Base-by-base conservation (phyloP, 1,140 invertebrate species). In the Sipha flava region DNA sequence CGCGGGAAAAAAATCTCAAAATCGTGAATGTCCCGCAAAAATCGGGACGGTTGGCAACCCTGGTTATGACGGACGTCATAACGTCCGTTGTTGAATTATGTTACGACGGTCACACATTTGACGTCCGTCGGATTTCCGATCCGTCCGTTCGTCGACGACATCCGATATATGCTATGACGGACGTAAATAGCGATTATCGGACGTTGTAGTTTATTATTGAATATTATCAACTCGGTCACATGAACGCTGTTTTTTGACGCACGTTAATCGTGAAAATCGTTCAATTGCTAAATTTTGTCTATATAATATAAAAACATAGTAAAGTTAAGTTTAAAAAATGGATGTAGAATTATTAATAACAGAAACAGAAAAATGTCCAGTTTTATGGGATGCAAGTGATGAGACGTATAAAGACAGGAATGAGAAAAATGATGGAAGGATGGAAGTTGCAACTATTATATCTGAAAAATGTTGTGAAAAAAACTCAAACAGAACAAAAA, bases 341-440 rank as follows among this genome's bases (percentile, higher is more conserved):
- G 45, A 49, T 57, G 45, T 49, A n/a, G 72, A 52, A 37, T 10
- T 31, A 9, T 52, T 75, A n/a, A 75, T 75, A 29, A 37, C 72
- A 9, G 49, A 49, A 29, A 31, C 29, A 23, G 72, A 49, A 49
- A 52, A 57, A 75, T 21, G 29, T 9, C n/a, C 40, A 29, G 72
- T 31, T 34, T 29, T 75, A 29, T 49, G 45, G 45, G 29, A 75
- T 49, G 18, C 26, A 75, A 75, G 86, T 59, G 84, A 86, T 45
- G 81, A 87, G 0, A 82, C 90, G 66, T 90, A 89, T 34, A 82
- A 87, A 5, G 81, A 79, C 4, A 79, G 40, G 26, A 79, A 87
- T 0, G 70, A 84, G 79, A 85, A 89, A 64, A 66, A 68, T 59
- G 57, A 57, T 54, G 75, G 52, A 29, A 62, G 75, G 54, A 59